These are phyloP conservation scores for Chroicocephalus ridibundus DNA, from an alignment of 2,113 vertebrate genomes.

Conservation along the genomic window DNA sequence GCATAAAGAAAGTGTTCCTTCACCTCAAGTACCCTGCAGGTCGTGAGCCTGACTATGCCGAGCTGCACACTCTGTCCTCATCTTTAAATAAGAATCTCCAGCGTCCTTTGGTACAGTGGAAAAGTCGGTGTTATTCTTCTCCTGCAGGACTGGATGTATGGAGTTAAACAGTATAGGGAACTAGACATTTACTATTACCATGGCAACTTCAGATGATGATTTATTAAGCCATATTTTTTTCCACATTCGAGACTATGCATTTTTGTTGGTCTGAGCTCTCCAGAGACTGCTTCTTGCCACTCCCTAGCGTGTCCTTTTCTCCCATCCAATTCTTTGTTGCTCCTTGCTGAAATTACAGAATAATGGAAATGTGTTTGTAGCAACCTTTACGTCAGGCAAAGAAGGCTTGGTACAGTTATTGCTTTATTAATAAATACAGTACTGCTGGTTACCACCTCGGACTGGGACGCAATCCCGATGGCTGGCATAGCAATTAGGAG, in stretches of 20 bases:
- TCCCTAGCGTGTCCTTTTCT: background rate
- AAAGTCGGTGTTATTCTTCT: conserved; percentile 40
- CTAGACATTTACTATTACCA: conserved; percentile 76
- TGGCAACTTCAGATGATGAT: conserved; percentile 83
- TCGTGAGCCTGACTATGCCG: background rate
- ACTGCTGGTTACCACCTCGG: background rate
- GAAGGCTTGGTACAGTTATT: background rate
- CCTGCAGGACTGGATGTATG: conserved; percentile 69
- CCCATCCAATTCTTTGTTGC: background rate
- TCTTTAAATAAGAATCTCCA: background rate
- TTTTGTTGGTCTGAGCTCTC: conserved; percentile 45
- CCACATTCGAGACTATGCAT: conserved; percentile 57
- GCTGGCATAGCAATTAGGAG: background rate
- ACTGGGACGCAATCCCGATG: background rate
- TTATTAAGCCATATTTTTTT: conserved; percentile 81
- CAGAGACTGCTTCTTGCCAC: background rate
- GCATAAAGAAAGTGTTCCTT: conserved; percentile 52
- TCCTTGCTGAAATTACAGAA: background rate
- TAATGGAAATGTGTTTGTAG: background rate
- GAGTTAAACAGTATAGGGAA: conserved; percentile 82
- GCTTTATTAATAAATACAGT: background rate
- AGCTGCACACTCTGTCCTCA: conserved; percentile 41
- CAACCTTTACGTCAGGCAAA: background rate
- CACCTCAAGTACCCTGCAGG: conserved; percentile 41
- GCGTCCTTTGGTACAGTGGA: background rate